These are phyloP conservation scores for Prolemur simus DNA, from an alignment of 2,113 vertebrate species.

Conservation along the genomic window DNA sequence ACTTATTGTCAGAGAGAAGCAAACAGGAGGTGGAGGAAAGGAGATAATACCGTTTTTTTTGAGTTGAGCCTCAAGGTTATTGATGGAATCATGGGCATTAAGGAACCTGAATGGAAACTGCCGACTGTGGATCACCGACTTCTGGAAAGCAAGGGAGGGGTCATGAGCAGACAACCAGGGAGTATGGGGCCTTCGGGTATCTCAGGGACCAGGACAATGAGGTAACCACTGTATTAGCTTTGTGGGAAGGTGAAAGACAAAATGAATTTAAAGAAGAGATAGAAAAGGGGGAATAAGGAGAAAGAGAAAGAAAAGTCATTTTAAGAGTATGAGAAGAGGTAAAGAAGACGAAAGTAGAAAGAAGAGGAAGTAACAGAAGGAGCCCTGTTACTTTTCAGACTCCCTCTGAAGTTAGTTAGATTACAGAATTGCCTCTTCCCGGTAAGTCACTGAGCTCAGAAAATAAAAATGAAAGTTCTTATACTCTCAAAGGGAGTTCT, in stretches of 20 bases:
- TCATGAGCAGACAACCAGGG: not conserved
- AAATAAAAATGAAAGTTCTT: not conserved
- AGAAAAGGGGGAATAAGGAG: not conserved
- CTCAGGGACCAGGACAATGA: not conserved
- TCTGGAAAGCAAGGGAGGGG: conserved; percentile 77
- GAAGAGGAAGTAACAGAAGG: not conserved
- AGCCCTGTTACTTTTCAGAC: not conserved
- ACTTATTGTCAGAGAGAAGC: not conserved
- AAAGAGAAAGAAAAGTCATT: not conserved
- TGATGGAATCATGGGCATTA: conserved; percentile 89
- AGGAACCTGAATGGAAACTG: conserved; percentile 93
- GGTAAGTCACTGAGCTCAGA: not conserved
- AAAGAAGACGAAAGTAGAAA: not conserved
- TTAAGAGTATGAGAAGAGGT: not conserved
- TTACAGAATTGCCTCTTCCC: conserved; percentile 1
- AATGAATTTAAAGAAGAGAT: not conserved
- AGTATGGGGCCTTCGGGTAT: not conserved
- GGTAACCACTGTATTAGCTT: not conserved
- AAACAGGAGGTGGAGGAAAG: not conserved
- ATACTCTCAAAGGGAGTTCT: not conserved
- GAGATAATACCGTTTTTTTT: conserved; percentile 54
- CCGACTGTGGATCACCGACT: conserved; percentile 88
- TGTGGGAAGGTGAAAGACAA: not conserved
- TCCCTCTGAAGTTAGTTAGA: not conserved
- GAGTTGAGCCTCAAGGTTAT: conserved; percentile 79